A percentile compares a stretch with the other conserved stretches of the same genome.
Conservation (phyloP, 2,888 invertebrate species). For the Phortica okadai region DNA sequence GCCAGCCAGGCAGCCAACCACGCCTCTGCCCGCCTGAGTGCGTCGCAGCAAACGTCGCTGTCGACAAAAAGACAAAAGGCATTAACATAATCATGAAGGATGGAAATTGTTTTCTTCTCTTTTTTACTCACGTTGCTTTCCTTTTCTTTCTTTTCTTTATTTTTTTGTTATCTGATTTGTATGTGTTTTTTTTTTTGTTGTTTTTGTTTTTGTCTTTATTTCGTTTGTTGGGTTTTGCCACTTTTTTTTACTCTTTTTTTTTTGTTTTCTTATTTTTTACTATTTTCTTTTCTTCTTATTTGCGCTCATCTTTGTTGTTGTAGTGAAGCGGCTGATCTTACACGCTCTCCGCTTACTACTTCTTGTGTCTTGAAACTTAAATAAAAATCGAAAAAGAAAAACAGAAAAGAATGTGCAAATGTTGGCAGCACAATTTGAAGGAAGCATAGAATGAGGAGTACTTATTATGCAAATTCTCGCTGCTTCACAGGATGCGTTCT, state of each 20-base stretch:
- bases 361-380: neutral
- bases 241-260: slow-evolving; percentile 25
- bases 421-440: neutral
- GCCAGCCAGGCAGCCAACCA: neutral
- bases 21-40: neutral
- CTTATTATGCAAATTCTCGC: slow-evolving; percentile 20
- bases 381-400: neutral
- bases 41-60: slow-evolving; percentile 5
- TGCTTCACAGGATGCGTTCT: neutral
- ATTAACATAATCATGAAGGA: slow-evolving; percentile 68
- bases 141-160: slow-evolving; percentile 22
- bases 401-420: neutral
- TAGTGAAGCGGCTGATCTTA: neutral
- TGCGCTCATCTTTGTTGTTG: neutral
- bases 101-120: slow-evolving; percentile 49
- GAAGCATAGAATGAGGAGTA: slow-evolving; percentile 10
- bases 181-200: slow-evolving; percentile 2
- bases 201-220: neutral
- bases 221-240: neutral
- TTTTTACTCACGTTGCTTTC: slow-evolving; percentile 29
- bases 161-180: slow-evolving; percentile 43
- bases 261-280: slow-evolving; percentile 25
- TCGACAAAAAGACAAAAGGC: slow-evolving; percentile 39
- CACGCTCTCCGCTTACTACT: neutral
- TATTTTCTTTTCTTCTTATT: slow-evolving; percentile 35